These are phyloP conservation scores for Tyria jacobaeae DNA, from an alignment of 2,888 invertebrate genomes.

Conservation along the genomic window DNA sequence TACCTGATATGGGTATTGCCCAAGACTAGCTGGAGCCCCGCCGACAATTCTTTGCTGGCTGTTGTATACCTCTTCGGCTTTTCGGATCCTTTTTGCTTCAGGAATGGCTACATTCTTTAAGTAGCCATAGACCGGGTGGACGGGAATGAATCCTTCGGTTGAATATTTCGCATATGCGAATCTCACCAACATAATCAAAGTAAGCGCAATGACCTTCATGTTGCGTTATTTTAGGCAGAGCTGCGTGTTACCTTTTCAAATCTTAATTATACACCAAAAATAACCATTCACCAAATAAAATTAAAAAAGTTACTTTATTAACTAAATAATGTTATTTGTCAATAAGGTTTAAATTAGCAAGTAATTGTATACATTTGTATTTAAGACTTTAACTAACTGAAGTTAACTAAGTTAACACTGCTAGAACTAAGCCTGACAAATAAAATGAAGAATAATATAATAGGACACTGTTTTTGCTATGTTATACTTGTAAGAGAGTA, in stretches of 20 bases:
- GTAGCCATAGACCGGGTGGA: conserved; percentile 55
- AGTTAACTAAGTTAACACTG: neutral
- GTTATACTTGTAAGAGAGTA: neutral
- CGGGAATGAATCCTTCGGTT: conserved; percentile 3
- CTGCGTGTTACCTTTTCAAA: neutral
- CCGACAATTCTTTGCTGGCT: conserved; percentile 60
- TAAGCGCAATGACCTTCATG: conserved; percentile 40
- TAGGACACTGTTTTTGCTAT: neutral
- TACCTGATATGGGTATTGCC: conserved; percentile 66
- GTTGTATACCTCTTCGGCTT: conserved; percentile 54
- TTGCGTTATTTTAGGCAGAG: neutral
- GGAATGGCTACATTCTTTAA: conserved; percentile 58
- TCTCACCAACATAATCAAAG: conserved; percentile 34
- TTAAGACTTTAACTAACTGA: neutral
- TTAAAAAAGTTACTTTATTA: neutral
- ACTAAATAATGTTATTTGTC: neutral
- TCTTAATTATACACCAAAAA: too few species aligned
- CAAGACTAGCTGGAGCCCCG: conserved; percentile 54
- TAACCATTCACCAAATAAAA: neutral
- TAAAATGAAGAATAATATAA: neutral
- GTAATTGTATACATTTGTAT: neutral
- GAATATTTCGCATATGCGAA: conserved; percentile 35
- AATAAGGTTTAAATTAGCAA: neutral
- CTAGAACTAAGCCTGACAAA: too few species aligned
- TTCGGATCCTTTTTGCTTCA: conserved; percentile 57